A percentile compares a stretch with the other conserved stretches of the same genome.
phyloP scores from a whole-genome alignment of 2,113 vertebrate genomes.

The Crypturellus undulatus region DNA sequence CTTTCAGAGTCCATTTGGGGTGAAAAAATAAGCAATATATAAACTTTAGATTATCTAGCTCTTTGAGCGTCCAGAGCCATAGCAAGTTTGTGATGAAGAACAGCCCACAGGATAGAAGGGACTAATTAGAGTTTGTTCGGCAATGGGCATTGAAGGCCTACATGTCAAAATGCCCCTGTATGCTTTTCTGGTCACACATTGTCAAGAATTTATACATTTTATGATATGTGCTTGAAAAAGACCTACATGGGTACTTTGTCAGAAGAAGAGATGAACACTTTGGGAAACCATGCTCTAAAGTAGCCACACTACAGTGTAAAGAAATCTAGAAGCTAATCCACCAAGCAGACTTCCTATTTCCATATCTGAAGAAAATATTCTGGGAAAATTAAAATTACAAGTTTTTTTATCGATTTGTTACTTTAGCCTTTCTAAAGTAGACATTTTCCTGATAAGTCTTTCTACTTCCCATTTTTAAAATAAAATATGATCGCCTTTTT shows the following conservation, averaged over 20 bases:
- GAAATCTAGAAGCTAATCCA: background rate
- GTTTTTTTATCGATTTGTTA: background rate
- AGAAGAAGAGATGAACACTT: background rate
- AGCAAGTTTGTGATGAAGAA: background rate
- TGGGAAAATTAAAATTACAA: background rate
- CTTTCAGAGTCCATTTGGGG: background rate
- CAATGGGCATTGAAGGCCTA: background rate
- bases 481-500: conserved; percentile 19
- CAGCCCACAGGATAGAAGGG: background rate
- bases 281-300: background rate
- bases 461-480: conserved; percentile 14
- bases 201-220: background rate
- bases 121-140: background rate
- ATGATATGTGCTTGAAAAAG: background rate
- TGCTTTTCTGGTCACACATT: background rate
- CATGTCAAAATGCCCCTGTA: background rate
- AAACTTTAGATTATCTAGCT: background rate
- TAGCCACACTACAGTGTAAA: background rate
- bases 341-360: background rate
- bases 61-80: background rate
- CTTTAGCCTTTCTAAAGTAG: background rate
- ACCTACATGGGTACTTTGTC: background rate
- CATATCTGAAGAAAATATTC: background rate
- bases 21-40: background rate
- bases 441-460: background rate